Base-by-base conservation (phyloP, 2,113 vertebrate species). In the Dasypus novemcinctus region DNA sequence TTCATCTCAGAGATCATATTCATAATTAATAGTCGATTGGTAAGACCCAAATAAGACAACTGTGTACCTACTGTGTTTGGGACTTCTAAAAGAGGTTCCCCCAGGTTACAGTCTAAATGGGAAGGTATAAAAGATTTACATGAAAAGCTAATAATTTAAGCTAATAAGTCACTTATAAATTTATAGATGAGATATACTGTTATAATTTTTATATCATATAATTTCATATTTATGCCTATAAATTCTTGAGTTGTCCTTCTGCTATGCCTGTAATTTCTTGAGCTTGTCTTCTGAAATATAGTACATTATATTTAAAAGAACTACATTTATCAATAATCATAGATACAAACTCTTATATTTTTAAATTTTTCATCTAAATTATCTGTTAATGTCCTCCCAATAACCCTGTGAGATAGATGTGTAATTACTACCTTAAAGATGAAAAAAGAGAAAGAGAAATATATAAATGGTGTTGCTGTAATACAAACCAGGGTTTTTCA, bases 71-170 rank as follows among this genome's bases (percentile, higher is more conserved):
- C 20, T 78, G 14, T 80, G 5, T 71, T 93, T 89, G 69, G 57
- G 36, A 29, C 36, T 69, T 93, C 64, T 74, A 25, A 90, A 87
- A 88, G 31, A 68, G 33, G 0, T 74, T 80, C 18, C 36, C 4
- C 79, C 4, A 93, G 54, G 52, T 85, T 91, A 52, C 0, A 95
- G n/a, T 52, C 78, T 94, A 66, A 89, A 81, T 68, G 7, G 33
- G 59, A 93, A 90, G 23, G 2, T 82, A 38, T 29, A 43, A 64
- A 76, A 59, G 43, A 71, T 78, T 87, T 74, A 87, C 20, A 13
- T 95, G 69, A 64, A 92, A 90, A 71, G 43, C 82, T 89, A 86
- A 27, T 57, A 87, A 75, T 72, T 54, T 80, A 82, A 63, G n/a
- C 89, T 72, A 80, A 4, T 36, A 83, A 66, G 25, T 71, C 78